Base-by-base conservation (phyloP, 2,113 vertebrate genomes). In the Laterallus jamaicensis region DNA sequence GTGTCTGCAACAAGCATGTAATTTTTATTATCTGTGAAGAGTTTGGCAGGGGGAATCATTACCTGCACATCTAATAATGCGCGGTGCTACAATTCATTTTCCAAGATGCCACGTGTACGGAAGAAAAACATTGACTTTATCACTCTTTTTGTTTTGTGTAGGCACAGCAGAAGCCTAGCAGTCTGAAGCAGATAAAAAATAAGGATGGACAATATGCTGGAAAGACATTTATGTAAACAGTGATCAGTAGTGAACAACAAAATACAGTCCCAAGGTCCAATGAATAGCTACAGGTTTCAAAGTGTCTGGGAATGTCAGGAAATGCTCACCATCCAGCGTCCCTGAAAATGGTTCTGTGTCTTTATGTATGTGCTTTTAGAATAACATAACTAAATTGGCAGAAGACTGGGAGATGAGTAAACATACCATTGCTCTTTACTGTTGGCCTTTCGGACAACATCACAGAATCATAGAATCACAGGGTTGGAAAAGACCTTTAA, bases 21-120 rank as follows among this genome's bases (percentile, higher is more conserved):
- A 91, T 95, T 97, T 98, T 97, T 97, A 96, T 96, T 98, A 97
- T 97, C 96, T 96, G 50, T 93, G 80, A 97, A 97, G 90, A 73
- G 29, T 96, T 95, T 97, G 91, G 84, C 90, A 94, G 80, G 83
- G 19, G 84, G 78, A 97, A 97, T 97, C 93, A 93, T 97, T 97
- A 97, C 95, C 95, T 97, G 94, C 22, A 77, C 83, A 94, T 97
- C 96, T 96, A 97, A 96, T 93, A 94, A 96, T 49, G 62, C 26
- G 54, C 35, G 97, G 75, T 37, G 67, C 95, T 95, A 78, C 91
- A 94, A 62, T 97, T 97, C 50, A 81, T 97, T 96, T 97, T 96
- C 80, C 92, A 79, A 95, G 76, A 75, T 92, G 81, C 52, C 81
- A 5, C 71, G 90, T 12, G 6, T 73, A 70, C 44, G 68, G 79